Base-by-base conservation (phyloP, 2,888 invertebrate species). In the Lymantria dispar region DNA sequence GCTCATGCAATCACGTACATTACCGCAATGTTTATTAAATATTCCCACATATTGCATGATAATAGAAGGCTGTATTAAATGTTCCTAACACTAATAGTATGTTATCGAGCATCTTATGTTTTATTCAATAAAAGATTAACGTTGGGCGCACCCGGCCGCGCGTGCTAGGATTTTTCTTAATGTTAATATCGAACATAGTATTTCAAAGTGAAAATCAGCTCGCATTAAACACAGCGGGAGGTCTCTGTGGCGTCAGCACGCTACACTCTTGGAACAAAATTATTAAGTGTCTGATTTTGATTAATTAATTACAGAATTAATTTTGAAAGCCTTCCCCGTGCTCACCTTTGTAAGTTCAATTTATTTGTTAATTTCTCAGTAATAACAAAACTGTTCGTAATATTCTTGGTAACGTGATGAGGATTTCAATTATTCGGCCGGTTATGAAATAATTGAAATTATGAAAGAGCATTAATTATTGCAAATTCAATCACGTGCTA, bases 31-130 rank as follows among this genome's bases (percentile, higher is more conserved):
- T 63, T 60, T 67, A 60, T 61, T 62, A 60, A 61, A 58, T 56
- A 56, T 14, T 22, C 50, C 53, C 52, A 52, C 60, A 67, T 79
- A 83, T 79, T 81, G 76, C 76, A 73, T 66, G 68, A 65, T 85
- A 85, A 85, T 84, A 83, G 78, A 83, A 85, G 81, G 78, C 79
- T 70, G 78, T 76, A 86, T 87, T 86, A 85, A 79, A 76, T 81
- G 78, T 77, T 83, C 78, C 73, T 82, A 87, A 80, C 82, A 81
- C 81, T 86, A 84, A 87, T 83, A 83, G 81, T 80, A 80, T 75
- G 80, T 83, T 87, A 90, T 88, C 86, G 81, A 80, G 75, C 74
- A 83, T 82, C 87, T 86, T 82, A 90, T 89, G 89, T 88, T 78
- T 91, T 89, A 90, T 91, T 90, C 89, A 91, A 71, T 70, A 63